Evolutionary conservation across 2,113 vertebrate species (phyloP).

Genomic region (Centrocercus urophasianus): DNA sequence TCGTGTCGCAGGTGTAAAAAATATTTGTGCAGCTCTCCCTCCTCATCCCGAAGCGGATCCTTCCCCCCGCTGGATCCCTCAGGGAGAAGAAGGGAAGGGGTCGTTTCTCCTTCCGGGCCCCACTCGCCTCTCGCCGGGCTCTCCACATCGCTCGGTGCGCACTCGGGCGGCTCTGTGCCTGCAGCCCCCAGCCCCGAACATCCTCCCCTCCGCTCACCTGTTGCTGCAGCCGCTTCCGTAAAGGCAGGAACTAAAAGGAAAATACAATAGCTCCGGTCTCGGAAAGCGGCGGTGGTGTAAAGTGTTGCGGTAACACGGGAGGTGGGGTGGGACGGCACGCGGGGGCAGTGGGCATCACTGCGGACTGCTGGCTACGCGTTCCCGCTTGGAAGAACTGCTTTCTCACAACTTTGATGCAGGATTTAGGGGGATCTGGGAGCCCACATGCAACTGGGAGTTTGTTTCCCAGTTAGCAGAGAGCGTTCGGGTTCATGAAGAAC

Average conservation of each 20-base stretch:
- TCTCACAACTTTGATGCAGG: neutral
- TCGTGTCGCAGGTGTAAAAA: conserved; percentile 79
- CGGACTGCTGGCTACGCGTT: neutral
- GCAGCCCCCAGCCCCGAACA: neutral
- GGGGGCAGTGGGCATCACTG: neutral
- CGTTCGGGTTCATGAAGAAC: neutral
- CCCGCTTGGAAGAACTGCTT: neutral
- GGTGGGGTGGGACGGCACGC: neutral
- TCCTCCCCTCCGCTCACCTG: conserved; percentile 30
- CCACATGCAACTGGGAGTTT: neutral
- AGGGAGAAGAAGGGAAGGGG: neutral
- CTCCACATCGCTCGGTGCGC: neutral
- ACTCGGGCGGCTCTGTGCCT: conserved; percentile 12
- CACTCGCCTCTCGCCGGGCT: neutral
- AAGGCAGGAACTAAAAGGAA: neutral
- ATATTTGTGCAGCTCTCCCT: neutral
- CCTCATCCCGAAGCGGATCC: neutral
- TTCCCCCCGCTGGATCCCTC: neutral
- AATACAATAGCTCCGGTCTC: neutral
- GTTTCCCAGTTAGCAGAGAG: neutral
- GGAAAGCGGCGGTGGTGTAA: neutral
- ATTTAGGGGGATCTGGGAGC: neutral
- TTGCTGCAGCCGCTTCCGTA: conserved; percentile 23
- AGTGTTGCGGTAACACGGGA: neutral
- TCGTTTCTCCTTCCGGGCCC: neutral